These are phyloP conservation scores for Leptinotarsa texana DNA, from an alignment of 1,140 invertebrate species.

Conservation along the genomic window DNA sequence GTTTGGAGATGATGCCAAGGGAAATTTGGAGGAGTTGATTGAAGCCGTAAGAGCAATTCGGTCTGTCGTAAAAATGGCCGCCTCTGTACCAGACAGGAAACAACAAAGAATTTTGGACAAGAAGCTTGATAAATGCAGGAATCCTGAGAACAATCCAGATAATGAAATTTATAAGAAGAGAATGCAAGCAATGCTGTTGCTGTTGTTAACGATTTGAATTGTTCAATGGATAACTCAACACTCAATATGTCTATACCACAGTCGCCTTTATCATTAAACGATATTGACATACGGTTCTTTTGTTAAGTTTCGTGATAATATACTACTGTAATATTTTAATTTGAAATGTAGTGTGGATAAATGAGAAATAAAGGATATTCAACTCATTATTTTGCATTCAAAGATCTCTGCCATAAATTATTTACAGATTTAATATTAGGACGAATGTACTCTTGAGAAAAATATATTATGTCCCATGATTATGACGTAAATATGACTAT, in stretches of 20 bases:
- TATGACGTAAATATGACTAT: too few relatives aligned
- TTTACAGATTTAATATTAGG: too few relatives aligned
- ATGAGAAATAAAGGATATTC: conserved; percentile 53
- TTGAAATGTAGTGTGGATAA: neutral
- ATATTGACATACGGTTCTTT: neutral
- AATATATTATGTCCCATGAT: too few relatives aligned
- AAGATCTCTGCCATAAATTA: too few relatives aligned
- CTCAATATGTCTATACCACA: conserved; percentile 43
- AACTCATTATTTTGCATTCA: too few relatives aligned
- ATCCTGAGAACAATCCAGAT: conserved; percentile 94
- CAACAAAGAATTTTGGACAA: conserved; percentile 78
- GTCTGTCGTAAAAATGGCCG: conserved; percentile 83
- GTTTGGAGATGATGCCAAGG: conserved; percentile 69
- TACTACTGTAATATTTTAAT: neutral
- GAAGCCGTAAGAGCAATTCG: conserved; percentile 86
- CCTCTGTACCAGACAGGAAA: conserved; percentile 70
- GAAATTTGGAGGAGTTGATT: conserved; percentile 77
- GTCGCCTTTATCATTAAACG: conserved; percentile 32
- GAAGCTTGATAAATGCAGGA: conserved; percentile 88
- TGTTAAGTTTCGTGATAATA: neutral
- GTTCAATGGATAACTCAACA: conserved; percentile 43
- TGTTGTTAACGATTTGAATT: conserved; percentile 40
- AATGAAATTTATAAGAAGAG: conserved; percentile 67
- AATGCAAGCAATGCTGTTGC: conserved; percentile 51
- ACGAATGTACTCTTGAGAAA: too few relatives aligned